A percentile compares a stretch with the other conserved stretches of the same genome.
Conservation (phyloP, 2,113 vertebrate species). For the Tachycineta bicolor region DNA sequence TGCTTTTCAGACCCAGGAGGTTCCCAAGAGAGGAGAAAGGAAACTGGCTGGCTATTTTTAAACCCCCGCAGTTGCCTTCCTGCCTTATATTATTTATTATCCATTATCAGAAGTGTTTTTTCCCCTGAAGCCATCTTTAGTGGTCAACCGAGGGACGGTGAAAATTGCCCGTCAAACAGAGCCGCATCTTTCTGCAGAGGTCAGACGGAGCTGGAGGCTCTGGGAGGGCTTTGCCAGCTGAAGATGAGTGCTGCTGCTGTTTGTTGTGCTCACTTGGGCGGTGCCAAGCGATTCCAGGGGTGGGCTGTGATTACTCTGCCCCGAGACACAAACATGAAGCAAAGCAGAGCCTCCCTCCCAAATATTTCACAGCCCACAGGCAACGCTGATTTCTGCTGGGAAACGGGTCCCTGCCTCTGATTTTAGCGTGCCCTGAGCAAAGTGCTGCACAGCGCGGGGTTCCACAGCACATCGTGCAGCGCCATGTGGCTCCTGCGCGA, state of each 20-base stretch:
- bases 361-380: neutral
- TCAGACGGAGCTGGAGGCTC: neutral
- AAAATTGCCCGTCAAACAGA: slow-evolving; percentile 13
- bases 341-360: neutral
- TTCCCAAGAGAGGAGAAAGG: slow-evolving; percentile 61
- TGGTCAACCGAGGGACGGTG: slow-evolving; percentile 18
- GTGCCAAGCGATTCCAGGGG: neutral
- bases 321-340: neutral
- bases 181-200: neutral
- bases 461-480: neutral
- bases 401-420: accelerated
- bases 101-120: slow-evolving; percentile 64
- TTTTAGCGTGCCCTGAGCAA: accelerated
- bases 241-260: neutral
- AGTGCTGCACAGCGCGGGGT: accelerated
- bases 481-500: accelerated
- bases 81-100: slow-evolving; percentile 67
- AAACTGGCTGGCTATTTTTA: slow-evolving; percentile 63
- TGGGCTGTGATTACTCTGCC: neutral
- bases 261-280: neutral
- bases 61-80: slow-evolving; percentile 46
- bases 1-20: slow-evolving; percentile 61
- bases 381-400: accelerated
- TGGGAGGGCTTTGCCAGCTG: neutral
- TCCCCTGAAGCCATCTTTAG: slow-evolving; percentile 43